These are phyloP conservation scores for Brienomyrus longianalis DNA, from an alignment of 2,113 vertebrate genomes.

Conservation along the genomic window DNA sequence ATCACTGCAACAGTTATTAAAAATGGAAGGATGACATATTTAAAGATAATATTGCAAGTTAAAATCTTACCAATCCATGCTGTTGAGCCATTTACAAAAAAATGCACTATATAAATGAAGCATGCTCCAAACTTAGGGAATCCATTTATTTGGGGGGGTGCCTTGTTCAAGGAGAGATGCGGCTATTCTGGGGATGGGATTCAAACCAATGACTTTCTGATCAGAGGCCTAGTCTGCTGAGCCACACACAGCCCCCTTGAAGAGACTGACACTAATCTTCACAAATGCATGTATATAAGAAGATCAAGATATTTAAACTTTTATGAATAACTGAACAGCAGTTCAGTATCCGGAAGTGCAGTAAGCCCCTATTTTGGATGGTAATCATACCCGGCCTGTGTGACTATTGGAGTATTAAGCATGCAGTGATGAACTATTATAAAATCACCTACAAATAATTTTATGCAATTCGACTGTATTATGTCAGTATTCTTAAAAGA, in stretches of 20 bases:
- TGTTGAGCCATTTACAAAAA: not conserved
- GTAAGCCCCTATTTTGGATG: not conserved
- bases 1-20: not conserved
- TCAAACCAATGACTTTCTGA: not conserved
- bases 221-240: not conserved
- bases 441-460: not conserved
- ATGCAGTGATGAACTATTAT: not conserved
- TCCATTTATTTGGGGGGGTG: not conserved
- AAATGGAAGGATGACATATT: not conserved
- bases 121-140: too few relatives aligned
- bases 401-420: not conserved
- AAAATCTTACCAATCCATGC: not conserved
- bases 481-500: not conserved
- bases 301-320: not conserved
- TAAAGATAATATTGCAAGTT: not conserved
- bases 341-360: not conserved
- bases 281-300: not conserved
- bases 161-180: not conserved
- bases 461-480: not conserved
- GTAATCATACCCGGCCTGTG: not conserved
- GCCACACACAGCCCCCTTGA: not conserved
- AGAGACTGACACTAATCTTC: not conserved
- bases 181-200: not conserved
- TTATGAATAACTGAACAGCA: not conserved
- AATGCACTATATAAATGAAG: not conserved